Percentiles rank a stretch among this genome's conserved stretches.
Evolutionary conservation across 2,797 vertebrate genomes (phyloP).

Genomic region (Rhabdophis nuchalis): DNA sequence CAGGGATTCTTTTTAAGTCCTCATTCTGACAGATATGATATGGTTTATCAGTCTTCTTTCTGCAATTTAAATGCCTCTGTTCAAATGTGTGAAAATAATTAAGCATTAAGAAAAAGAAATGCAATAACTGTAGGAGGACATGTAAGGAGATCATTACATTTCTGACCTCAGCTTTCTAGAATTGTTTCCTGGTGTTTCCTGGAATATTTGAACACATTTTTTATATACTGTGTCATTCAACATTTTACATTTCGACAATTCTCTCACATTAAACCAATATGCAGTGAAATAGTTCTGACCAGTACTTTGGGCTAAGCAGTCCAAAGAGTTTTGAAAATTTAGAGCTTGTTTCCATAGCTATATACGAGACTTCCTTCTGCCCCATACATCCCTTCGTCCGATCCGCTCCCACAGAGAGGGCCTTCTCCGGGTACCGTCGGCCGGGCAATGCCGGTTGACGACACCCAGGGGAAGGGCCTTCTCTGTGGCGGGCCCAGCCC

Average conservation of each 20-base stretch:
- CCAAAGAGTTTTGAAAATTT: neutral
- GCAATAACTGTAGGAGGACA: neutral
- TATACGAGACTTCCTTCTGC: no score
- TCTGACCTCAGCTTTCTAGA: neutral
- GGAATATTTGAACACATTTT: neutral
- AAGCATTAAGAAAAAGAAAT: conserved; percentile 2
- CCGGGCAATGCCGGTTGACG: no score
- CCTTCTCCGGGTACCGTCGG: no score
- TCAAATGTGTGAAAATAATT: conserved; percentile 23
- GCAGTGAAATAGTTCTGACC: neutral
- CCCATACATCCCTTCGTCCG: no score
- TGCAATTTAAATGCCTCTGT: neutral
- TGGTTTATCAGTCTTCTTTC: neutral
- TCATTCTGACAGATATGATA: neutral
- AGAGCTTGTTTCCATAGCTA: neutral
- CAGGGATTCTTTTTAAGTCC: neutral
- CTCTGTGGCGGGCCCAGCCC: no score
- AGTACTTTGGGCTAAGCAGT: neutral
- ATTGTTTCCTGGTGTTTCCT: neutral
- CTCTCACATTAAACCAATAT: neutral
- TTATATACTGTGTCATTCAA: neutral
- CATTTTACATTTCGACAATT: neutral
- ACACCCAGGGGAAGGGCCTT: no score
- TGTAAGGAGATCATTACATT: neutral
- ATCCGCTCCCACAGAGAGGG: no score